Evolutionary conservation across 2,888 invertebrate genomes (phyloP), one percentile per base, ranked within the genome.

Genomic region (Carabus problematicus): DNA sequence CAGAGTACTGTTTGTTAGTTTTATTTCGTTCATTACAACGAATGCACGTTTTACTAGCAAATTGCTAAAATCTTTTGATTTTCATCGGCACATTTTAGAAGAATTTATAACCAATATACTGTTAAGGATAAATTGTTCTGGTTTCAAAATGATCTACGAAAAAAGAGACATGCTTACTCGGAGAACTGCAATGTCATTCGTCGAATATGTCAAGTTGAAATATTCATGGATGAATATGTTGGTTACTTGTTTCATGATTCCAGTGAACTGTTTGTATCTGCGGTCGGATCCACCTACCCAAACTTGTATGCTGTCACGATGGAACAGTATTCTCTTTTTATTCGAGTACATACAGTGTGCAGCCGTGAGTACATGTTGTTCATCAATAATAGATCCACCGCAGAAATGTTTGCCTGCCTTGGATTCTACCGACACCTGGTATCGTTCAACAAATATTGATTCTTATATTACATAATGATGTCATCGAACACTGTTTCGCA

Each of bases 371-470:
- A 56, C 29, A 29, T 40, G 40, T 39, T 39, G 18, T 39, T 18
- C n/a, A 56, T 56, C 40, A 4, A 56, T 39, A 29, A 56, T 56
- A n/a, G 56, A 56, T 56, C 56, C 56, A 3, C 56, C 56, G 29
- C 56, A 56, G 12, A 39, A 39, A 39, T 39, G 40, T 8, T 18
- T 12, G 7, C 40, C 56, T 9, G 39, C 12, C 11, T 39, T 39
- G 12, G 56, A 56, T n/a, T 56, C 29, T 56, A 56, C 9, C 6
- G 39, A 39, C 29, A 56, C 56, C 56, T 56, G 29, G 29, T 2
- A 29, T 29, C 29, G 6, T 29, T 2, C 6, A 29, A 29, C 29
- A 29, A 29, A 29, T 29, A 29, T 29, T 29, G 29, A 29, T 29
- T 29, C 29, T 3, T 29, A 6, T 6, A 29, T 29, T 29, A 29